Base-by-base conservation (phyloP, 2,797 vertebrate genomes). In the Ambastaia sidthimunki region DNA sequence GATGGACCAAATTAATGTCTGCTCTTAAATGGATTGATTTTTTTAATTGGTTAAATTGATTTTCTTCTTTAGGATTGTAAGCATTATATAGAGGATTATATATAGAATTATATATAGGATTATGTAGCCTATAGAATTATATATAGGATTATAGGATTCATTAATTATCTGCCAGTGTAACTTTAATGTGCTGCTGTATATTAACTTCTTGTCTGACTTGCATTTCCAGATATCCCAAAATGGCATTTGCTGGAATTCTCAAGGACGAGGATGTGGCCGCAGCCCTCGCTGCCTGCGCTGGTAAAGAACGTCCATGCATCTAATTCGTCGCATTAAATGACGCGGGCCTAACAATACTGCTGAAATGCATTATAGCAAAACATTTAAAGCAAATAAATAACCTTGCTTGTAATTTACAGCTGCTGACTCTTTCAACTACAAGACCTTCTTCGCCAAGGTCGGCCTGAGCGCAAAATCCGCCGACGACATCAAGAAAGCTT, bases 221-320 rank as follows among this genome's bases (percentile, higher is more conserved):
- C 23, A 66, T 65, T 75, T 87, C 41, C 74, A 85, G 82, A 86
- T 19, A 50, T 62, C 41, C 60, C 55, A 87, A 85, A 88, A 93
- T 92, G 92, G 88, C 89, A 77, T 88, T 93, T 71, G 59, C 90
- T 57, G 91, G 90, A 78, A 89, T 93, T 80, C 88, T 94, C 78
- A 89, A 82, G 19, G 91, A 93, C 21, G 89, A 85, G 62, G 92
- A 94, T 82, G 88, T 93, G 55, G 74, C 87, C 72, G 90, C 91
- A 80, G 92, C 90, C 52, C 80, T 94, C 31, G 85, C 89, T 59
- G 86, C 69, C 13, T 93, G 89, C 66, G 78, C 91, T 91, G 91
- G 91, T 94, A 91, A 89, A 82, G 25, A 5, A n/a, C 28, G 15
- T 19, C 31, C 7, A 37, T 65, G 6, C 13, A 16, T 18, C 54